Base-by-base conservation (phyloP, 1,140 invertebrate species). In the Sinonovacula constricta region DNA sequence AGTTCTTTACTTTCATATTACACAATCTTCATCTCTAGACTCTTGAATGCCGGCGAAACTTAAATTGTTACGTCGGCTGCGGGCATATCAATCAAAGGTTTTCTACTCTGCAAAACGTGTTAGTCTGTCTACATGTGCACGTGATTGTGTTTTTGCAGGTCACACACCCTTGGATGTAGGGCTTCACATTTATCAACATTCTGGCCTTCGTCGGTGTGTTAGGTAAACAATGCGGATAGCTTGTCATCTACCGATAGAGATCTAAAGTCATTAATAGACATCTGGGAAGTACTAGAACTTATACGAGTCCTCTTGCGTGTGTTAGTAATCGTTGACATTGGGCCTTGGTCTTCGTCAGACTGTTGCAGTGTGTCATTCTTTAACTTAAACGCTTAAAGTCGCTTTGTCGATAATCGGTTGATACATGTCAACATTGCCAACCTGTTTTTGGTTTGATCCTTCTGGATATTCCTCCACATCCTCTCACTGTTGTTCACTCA, bases 61-160 rank as follows among this genome's bases (percentile, higher is more conserved):
- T 2, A 68, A 45, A 33, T 68, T 68, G 18, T 68, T 68, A 18
- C 65, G 14, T 30, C 65, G 51, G 36, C 28, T 68, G 31, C 65
- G 65, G 15, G 65, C 65, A 39, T 68, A 39, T 1, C 28, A 2
- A 24, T 68, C 65, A 2, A 68, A 53, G 18, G 65, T 53, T 33
- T 68, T 68, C 15, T 68, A 68, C 22, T 68, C 45, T 5, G n/a
- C n/a, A n/a, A 68, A 26, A 1, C 51, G 49, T 54, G 49, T 51
- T 30, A 68, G 26, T 22, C 49, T 53, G 22, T 33, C 31, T 0
- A 54, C 67, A 34, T 69, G 12, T 14, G 7, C 54, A 24, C 54
- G 10, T 24, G 10, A n/a, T 39, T 49, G 3, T 62, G 59, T 18
- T 33, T 3, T 33, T 62, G 30, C 2, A 62, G 2, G 2, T 18